Percentiles rank a stretch among this genome's conserved stretches.
phyloP scores from a whole-genome alignment of 2,888 invertebrate genomes.

The Drosophila trichaetosa region DNA sequence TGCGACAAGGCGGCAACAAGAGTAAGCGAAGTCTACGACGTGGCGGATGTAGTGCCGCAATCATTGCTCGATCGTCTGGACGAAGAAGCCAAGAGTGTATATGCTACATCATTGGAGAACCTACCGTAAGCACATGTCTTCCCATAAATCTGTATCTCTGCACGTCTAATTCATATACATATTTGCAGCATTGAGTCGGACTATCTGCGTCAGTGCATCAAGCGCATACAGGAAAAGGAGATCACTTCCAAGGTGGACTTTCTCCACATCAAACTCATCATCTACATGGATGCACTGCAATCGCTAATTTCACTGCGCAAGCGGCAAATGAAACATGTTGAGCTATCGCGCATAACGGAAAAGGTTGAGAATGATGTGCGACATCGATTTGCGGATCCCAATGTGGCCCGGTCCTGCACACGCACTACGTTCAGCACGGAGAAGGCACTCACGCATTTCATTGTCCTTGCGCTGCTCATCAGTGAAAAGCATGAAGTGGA shows the following conservation, averaged over 20 bases:
- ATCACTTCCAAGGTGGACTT: conserved; percentile 58
- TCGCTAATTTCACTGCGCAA: conserved; percentile 72
- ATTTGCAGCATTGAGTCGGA: conserved; percentile 79
- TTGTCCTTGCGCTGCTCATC: conserved; percentile 79
- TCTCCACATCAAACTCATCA: conserved; percentile 76
- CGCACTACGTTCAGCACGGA: conserved; percentile 77
- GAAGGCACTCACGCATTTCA: conserved; percentile 82
- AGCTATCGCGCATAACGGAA: conserved; percentile 82
- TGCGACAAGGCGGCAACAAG: conserved; percentile 76
- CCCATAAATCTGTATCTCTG: not conserved
- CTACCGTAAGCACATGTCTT: conserved; percentile 77
- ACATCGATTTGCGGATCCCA: conserved; percentile 76
- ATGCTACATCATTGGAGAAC: conserved; percentile 56
- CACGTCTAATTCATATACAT: not conserved
- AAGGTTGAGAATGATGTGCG: conserved; percentile 83
- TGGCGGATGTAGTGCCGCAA: conserved; percentile 77
- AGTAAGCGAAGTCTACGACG: conserved; percentile 73
- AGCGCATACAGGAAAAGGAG: conserved; percentile 62
- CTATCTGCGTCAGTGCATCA: conserved; percentile 64
- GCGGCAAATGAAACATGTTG: conserved; percentile 63
- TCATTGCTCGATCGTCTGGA: conserved; percentile 78
- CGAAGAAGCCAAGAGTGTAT: conserved; percentile 81
- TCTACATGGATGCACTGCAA: conserved; percentile 83
- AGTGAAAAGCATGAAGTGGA: conserved; percentile 77
- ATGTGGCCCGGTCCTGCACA: conserved; percentile 50